These are phyloP conservation scores for Todiramphus saurophagus DNA, from an alignment of 2,113 vertebrate species.

Conservation along the genomic window DNA sequence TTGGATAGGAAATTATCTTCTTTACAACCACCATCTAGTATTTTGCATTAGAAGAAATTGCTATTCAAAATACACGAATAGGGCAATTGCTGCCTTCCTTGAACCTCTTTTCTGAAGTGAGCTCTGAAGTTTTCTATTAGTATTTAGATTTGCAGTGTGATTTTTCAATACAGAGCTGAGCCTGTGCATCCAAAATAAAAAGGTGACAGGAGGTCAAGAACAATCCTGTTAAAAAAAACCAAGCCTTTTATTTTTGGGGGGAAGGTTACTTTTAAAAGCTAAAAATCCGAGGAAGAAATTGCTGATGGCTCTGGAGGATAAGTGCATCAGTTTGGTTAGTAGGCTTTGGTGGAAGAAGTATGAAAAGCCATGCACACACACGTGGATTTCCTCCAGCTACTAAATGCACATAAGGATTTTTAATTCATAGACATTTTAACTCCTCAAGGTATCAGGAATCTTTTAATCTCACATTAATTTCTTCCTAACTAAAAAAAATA, in stretches of 20 bases:
- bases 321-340: not conserved
- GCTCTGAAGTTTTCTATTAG: not conserved
- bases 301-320: not conserved
- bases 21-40: not conserved
- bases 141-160: not conserved
- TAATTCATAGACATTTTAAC: not conserved
- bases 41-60: not conserved
- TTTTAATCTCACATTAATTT: not conserved
- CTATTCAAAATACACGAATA: not conserved
- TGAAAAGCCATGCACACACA: not conserved
- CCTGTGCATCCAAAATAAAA: not conserved
- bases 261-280: not conserved
- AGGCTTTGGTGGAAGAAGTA: not conserved
- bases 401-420: not conserved
- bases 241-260: not conserved
- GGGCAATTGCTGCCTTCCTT: not conserved
- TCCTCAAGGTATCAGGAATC: not conserved
- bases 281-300: not conserved
- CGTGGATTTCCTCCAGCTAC: not conserved
- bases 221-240: not conserved
- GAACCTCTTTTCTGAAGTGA: not conserved
- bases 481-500: not conserved
- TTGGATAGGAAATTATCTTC: constrained; percentile 5
- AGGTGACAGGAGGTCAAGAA: not conserved
- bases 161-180: not conserved